A percentile compares a stretch with the other conserved stretches of the same genome.
Conservation (phyloP, 2,888 invertebrate genomes). For the Drosophila paracracens region DNA sequence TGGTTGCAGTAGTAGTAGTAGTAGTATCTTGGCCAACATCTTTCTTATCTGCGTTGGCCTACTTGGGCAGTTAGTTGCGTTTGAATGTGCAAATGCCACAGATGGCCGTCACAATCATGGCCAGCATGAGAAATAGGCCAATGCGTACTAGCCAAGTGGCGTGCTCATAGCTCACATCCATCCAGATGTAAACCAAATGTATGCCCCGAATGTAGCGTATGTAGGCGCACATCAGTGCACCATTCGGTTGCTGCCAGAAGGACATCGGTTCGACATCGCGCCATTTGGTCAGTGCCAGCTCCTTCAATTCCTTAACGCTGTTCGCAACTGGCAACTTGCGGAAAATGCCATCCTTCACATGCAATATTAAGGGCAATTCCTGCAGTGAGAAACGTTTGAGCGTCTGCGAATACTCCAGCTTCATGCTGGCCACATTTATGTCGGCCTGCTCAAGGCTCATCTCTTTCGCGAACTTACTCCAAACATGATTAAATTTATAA, state of each 20-base stretch:
- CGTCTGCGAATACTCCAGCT: slow-evolving; percentile 20
- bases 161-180: slow-evolving; percentile 8
- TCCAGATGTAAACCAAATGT: slow-evolving; percentile 2
- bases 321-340: slow-evolving; percentile 22
- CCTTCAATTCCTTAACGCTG: slow-evolving; percentile 1
- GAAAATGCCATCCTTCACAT: slow-evolving; percentile 38
- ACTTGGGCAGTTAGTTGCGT: background rate
- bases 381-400: slow-evolving; percentile 27
- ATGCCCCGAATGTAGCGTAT: slow-evolving; percentile 16
- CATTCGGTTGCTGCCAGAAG: slow-evolving; percentile 39
- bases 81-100: background rate
- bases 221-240: background rate
- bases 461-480: slow-evolving; percentile 23
- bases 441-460: background rate
- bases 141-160: slow-evolving; percentile 26
- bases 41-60: background rate
- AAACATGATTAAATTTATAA: slow-evolving; percentile 17
- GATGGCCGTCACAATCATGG: background rate
- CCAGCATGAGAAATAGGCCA: background rate
- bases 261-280: slow-evolving; percentile 14
- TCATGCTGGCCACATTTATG: slow-evolving; percentile 30
- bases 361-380: slow-evolving; percentile 28
- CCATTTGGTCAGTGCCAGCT: slow-evolving; percentile 14
- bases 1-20: background rate
- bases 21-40: background rate